phyloP scores from a whole-genome alignment of 2,888 invertebrate genomes.

The Eurytoma adleriae region DNA sequence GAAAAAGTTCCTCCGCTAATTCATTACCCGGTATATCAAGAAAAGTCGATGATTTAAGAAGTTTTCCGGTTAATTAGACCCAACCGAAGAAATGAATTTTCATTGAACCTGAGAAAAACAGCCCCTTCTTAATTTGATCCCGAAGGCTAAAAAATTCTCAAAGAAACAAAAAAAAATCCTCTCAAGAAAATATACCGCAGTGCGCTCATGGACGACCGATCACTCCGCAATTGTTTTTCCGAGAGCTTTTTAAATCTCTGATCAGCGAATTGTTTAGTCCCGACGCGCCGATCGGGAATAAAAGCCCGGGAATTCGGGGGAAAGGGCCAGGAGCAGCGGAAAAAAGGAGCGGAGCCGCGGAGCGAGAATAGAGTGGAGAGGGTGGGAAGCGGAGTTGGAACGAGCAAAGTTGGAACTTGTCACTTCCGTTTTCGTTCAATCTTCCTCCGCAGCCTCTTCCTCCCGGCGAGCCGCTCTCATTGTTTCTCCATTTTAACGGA shows the following conservation, averaged over 20 bases:
- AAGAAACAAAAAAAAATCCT: conserved; percentile 19
- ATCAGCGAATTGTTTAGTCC: neutral
- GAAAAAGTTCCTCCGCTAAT: conserved; percentile 28
- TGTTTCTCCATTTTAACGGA: conserved; percentile 19
- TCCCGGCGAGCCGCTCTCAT: conserved; percentile 32
- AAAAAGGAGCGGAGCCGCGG: neutral
- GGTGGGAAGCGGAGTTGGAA: conserved; percentile 53
- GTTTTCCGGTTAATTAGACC: conserved; percentile 36
- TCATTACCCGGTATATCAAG: conserved; percentile 27
- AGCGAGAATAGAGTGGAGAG: too few species aligned
- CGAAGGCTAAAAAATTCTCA: neutral
- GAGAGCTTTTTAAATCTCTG: neutral
- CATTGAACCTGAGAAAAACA: neutral
- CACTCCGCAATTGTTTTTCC: too few species aligned
- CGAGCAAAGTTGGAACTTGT: conserved; percentile 64
- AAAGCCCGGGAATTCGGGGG: neutral
- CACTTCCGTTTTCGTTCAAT: conserved; percentile 66
- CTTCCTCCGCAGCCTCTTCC: conserved; percentile 54
- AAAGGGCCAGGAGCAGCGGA: neutral
- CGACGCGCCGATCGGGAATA: neutral
- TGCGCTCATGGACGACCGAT: too few species aligned
- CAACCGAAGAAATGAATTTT: neutral
- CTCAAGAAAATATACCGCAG: too few species aligned
- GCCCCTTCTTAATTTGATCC: conserved; percentile 9
- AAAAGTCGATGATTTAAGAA: conserved; percentile 16